Conservation (phyloP, 2,888 invertebrate genomes). For the Polymixis flavicincta region DNA sequence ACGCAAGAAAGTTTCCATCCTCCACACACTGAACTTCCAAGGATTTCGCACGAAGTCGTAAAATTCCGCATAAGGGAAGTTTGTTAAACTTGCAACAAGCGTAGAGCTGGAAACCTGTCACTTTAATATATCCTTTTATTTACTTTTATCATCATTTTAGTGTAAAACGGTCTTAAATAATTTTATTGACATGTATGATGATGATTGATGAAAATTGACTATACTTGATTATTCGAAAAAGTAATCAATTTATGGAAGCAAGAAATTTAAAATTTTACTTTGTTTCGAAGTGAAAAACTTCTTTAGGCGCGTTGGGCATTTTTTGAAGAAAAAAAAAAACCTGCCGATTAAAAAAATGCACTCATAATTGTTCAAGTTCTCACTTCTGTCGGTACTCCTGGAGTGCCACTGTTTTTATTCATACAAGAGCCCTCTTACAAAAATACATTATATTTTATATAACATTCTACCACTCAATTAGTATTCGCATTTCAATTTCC, state of each 20-base stretch:
- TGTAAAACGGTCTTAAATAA: background rate
- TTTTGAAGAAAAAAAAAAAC: too few species aligned
- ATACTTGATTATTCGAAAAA: background rate
- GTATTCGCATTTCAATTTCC: background rate
- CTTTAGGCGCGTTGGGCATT: too few species aligned
- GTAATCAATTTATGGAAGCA: too few species aligned
- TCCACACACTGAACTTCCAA: constrained; percentile 10
- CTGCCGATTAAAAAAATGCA: too few species aligned
- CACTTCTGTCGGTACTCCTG: too few species aligned
- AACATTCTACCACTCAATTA: background rate
- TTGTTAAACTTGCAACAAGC: constrained; percentile 14
- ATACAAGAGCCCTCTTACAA: too few species aligned
- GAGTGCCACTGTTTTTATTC: too few species aligned
- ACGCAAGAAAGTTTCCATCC: background rate
- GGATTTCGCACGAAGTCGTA: constrained; percentile 13
- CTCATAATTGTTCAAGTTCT: too few species aligned
- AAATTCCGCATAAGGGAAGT: constrained; percentile 28
- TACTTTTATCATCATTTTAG: background rate
- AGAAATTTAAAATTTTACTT: too few species aligned
- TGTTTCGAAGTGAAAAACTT: too few species aligned
- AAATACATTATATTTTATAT: background rate
- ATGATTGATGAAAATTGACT: background rate
- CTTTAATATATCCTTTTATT: background rate
- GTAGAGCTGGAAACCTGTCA: background rate
- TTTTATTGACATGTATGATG: background rate